phyloP scores from a whole-genome alignment of 2,797 vertebrate species.

The Phataginus tricuspis region DNA sequence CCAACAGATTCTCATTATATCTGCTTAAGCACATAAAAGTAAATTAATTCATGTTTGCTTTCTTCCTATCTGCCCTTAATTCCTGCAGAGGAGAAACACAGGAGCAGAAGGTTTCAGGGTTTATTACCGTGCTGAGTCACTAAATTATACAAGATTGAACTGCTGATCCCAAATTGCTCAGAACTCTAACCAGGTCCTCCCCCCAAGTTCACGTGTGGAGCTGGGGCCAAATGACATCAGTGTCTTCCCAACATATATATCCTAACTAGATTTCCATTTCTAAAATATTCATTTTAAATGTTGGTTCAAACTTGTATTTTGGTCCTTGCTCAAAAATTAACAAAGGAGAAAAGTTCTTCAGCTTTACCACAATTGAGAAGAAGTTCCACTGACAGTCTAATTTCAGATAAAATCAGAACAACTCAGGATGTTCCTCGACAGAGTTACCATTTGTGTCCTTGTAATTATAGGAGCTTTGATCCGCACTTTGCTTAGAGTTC shows the following conservation, averaged over 20 bases:
- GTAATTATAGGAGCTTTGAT: neutral
- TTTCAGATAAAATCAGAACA: neutral
- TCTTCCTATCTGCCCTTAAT: slow-evolving; percentile 71
- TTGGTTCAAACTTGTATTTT: neutral
- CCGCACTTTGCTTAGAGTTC: neutral
- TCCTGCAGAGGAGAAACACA: slow-evolving; percentile 48
- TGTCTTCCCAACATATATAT: neutral
- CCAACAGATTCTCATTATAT: slow-evolving; percentile 84
- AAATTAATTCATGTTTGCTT: slow-evolving; percentile 86
- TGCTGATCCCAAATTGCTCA: neutral
- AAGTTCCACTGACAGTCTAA: neutral
- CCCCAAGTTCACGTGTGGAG: neutral
- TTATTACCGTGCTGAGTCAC: slow-evolving; percentile 27
- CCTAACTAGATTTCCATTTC: neutral
- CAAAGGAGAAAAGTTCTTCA: neutral
- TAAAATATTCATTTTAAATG: neutral
- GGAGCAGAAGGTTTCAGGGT: slow-evolving; percentile 44
- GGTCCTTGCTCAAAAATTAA: neutral
- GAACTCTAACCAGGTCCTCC: neutral
- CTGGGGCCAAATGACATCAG: neutral
- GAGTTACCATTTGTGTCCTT: neutral
- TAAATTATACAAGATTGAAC: slow-evolving; percentile 21
- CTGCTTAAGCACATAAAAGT: slow-evolving; percentile 84
- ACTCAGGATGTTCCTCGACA: neutral
- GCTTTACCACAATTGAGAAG: neutral